Conservation (phyloP, 2,888 invertebrate species). For the Elaeidobius kamerunicus region DNA sequence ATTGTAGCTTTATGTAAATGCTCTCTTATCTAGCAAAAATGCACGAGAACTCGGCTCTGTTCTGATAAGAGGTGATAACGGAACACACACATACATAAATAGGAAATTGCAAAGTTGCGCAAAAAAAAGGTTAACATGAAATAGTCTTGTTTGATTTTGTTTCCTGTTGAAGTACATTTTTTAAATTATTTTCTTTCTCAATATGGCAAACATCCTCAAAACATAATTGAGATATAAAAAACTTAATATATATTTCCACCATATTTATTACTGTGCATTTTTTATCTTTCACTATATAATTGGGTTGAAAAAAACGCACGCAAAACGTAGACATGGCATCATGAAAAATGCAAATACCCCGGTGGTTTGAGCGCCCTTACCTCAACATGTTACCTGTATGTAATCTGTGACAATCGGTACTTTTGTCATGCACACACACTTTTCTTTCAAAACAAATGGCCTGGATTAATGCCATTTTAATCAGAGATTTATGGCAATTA, state of each 20-base stretch:
- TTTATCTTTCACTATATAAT: background rate
- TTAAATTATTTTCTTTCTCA: too few species aligned
- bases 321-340: conserved; percentile 15
- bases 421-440: conserved; percentile 6
- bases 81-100: too few species aligned
- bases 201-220: too few species aligned
- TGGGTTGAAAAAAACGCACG: conserved; percentile 14
- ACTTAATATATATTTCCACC: too few species aligned
- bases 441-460: conserved; percentile 21
- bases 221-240: too few species aligned
- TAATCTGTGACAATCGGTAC: background rate
- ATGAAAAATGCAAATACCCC: conserved; percentile 25
- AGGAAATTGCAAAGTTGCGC: background rate
- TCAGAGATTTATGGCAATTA: conserved; percentile 21
- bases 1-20: conserved; percentile 50
- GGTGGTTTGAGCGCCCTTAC: background rate
- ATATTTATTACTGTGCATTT: too few species aligned
- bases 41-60: conserved; percentile 41
- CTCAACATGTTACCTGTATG: background rate
- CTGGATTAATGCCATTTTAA: conserved; percentile 19
- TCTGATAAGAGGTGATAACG: background rate
- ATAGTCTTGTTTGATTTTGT: background rate
- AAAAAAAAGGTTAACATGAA: too few species aligned
- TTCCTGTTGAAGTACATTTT: too few species aligned
- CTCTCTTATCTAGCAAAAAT: conserved; percentile 47